Base-by-base conservation (phyloP, 2,113 vertebrate genomes). In the Bostrychus sinensis region DNA sequence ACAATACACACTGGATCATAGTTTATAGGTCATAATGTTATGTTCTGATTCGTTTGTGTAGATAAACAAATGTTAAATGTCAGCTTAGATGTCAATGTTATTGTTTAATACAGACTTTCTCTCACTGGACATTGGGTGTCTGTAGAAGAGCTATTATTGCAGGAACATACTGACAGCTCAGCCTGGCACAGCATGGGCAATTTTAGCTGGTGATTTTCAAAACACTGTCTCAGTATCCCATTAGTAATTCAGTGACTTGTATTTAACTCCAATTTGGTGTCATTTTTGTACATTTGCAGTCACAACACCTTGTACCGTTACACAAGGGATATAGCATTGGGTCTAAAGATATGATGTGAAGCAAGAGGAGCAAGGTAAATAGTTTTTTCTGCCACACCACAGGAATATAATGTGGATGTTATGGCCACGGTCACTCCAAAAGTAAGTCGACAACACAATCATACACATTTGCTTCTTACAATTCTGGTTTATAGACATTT, bases 101-200 rank as follows among this genome's bases (percentile, higher is more conserved):
- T 51, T 51, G 25, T 28, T 28, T 26, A 51, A n/a, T 51, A n/a
- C 14, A 51, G 6, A 26, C 22, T 28, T 51, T 51, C 16, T 39
- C 12, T 14, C 37, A 13, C 48, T 25, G 22, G 17, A 12, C 25
- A 11, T 2, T 2, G 28, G 50, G 50, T 14, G n/a, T 32, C 53
- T 34, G n/a, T 20, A 16, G 53, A 32, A 20, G 28, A 30, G 53
- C 28, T 17, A 36, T 55, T 55, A 36, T 10, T 20, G 28, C n/a
- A 13, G 48, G 48, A 51, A 55, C 32, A 34, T 30, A 19, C n/a
- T 55, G 53, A 55, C 53, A 55, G 30, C 53, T 55, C 53, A 17
- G 53, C 30, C 17, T 19, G n/a, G 32, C 53, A 20, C 53, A 55
- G 32, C 26, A 22, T 9, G 11, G 30, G 32, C 9, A 36, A 55